Base-by-base conservation (phyloP, 92 coral and sea anemone species). In the Diadumene lineata region DNA sequence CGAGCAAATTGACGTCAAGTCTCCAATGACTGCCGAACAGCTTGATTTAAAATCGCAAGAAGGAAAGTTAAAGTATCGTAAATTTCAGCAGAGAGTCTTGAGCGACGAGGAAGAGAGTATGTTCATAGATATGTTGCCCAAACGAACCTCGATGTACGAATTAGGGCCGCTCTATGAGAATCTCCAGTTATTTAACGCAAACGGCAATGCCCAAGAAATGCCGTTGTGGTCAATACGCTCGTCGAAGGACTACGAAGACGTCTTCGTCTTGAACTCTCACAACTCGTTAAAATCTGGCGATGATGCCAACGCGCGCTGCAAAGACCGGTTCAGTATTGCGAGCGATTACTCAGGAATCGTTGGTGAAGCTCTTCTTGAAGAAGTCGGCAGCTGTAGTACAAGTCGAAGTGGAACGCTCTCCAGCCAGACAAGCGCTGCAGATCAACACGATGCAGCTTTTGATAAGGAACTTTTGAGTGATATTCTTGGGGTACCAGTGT, bases 291-390 rank as follows among this genome's bases (percentile, higher is more conserved):
- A 57, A 25, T 13, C 26, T 16, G 24, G 38, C 19, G 64, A 51
- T 31, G 72, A 69, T 25, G 17, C 19, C 26, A 19, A 43, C 68
- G n/a, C n/a, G n/a, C n/a, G n/a, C n/a, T 17, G 24, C 30, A 21
- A 23, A 23, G 92, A 87, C 32, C 85, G 75, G 27, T 16, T 21
- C 22, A 60, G 69, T 24, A 30, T 44, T 48, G 78, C 64, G 23
- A 68, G 75, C 57, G 82, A 81, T 23, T 87, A 74, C 31, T 82
- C 91, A 0, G 91, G 91, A 4, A 73, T 82, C 48, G 73, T 61
- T 10, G 82, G 85, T 31, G 92, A 87, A 55, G 28, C 80, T 23
- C 67, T 34, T 26, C 92, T 78, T 23, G 88, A 78, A 34, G 85
- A 82, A 22, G 81, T 67, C 7, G 85, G 56, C 10, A 78, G 82